These are phyloP conservation scores for Bombus pascuorum DNA, from an alignment of 1,140 invertebrate species.

Conservation along the genomic window DNA sequence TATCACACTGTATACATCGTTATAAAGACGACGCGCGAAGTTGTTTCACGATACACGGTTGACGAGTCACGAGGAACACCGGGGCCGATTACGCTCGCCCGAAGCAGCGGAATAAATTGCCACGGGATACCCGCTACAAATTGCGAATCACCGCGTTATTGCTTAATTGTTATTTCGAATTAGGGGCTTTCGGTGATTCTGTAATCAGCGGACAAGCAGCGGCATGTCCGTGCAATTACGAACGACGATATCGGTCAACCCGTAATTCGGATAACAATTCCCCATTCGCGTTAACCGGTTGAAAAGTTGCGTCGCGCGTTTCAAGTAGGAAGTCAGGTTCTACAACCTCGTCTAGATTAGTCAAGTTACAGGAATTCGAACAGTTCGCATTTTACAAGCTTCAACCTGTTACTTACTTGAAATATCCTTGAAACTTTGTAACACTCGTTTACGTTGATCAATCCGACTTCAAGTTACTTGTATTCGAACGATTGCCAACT, in stretches of 20 bases:
- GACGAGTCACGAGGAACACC: slow-evolving; percentile 3
- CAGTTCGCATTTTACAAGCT: not conserved
- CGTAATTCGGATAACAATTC: not conserved
- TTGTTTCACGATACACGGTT: slow-evolving; percentile 3
- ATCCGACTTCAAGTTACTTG: too few species aligned
- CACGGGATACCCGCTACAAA: not conserved
- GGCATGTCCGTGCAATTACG: not conserved
- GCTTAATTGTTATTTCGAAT: slow-evolving; percentile 18
- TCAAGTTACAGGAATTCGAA: not conserved
- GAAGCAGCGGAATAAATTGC: slow-evolving; percentile 4
- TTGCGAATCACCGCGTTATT: slow-evolving; percentile 10
- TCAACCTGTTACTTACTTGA: too few species aligned
- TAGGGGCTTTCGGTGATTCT: not conserved
- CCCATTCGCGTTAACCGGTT: not conserved
- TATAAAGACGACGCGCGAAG: not conserved
- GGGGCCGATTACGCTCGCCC: not conserved
- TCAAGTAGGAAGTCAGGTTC: not conserved
- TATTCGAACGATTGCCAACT: too few species aligned
- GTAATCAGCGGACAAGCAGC: not conserved
- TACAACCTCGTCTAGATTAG: not conserved
- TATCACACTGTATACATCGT: not conserved
- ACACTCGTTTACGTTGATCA: too few species aligned
- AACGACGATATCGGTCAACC: not conserved
- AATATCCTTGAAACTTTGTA: too few species aligned
- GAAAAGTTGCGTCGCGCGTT: not conserved